Percentiles rank a stretch among this genome's conserved stretches.
Evolutionary conservation across 2,797 vertebrate genomes (phyloP).

Genomic region (Notoglanidium macrostoma): DNA sequence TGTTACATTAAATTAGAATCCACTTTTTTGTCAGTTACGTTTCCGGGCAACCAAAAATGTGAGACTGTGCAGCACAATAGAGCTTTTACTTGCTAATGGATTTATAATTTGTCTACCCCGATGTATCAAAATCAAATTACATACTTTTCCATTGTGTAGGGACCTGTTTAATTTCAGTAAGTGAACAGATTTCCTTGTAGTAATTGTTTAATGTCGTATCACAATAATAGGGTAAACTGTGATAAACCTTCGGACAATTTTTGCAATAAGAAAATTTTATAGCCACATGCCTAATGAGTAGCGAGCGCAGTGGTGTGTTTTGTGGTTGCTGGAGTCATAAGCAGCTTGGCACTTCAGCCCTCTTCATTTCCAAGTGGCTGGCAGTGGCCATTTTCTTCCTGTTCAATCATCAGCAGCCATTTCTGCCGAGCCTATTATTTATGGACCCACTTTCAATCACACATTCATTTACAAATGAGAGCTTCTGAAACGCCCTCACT

Average conservation of each 20-base stretch:
- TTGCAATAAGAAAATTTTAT: background rate
- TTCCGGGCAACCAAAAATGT: background rate
- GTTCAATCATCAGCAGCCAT: constrained; percentile 35
- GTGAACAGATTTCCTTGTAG: background rate
- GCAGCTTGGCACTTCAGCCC: constrained; percentile 13
- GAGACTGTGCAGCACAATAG: background rate
- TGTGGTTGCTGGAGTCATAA: constrained; percentile 5
- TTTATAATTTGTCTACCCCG: background rate
- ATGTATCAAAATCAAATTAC: constrained; percentile 8
- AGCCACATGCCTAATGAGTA: constrained; percentile 2
- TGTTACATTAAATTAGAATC: background rate
- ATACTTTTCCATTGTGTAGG: background rate
- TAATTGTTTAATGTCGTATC: background rate
- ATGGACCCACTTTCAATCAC: constrained; percentile 32
- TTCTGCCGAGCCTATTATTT: constrained; percentile 13
- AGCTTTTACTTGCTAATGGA: background rate
- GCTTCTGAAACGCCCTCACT: background rate
- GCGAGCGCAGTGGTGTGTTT: background rate
- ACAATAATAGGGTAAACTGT: background rate
- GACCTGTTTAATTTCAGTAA: background rate
- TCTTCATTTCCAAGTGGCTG: constrained; percentile 11
- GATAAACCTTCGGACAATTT: background rate
- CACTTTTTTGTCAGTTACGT: background rate
- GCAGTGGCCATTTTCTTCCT: constrained; percentile 19
- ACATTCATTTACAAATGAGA: constrained; percentile 39